These are phyloP conservation scores for Prionailurus bengalensis DNA, from an alignment of 2,113 vertebrate genomes.

Conservation along the genomic window DNA sequence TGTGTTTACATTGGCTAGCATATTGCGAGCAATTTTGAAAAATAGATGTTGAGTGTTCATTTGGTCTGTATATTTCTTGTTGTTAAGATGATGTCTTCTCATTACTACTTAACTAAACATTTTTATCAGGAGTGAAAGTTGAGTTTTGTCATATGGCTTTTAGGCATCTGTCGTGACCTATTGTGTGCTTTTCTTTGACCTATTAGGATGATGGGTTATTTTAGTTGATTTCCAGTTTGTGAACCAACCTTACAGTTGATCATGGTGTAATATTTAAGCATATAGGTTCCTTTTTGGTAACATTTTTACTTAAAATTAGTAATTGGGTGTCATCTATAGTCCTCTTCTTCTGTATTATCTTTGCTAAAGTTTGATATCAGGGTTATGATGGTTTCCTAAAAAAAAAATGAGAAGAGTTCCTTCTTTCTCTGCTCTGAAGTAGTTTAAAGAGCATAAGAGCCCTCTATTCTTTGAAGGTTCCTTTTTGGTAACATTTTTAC, in stretches of 20 bases:
- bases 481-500: slow-evolving; percentile 31
- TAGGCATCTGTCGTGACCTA: neutral
- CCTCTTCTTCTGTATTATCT: slow-evolving; percentile 44
- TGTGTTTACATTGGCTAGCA: neutral
- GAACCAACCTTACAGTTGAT: neutral
- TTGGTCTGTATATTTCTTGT: slow-evolving; percentile 25
- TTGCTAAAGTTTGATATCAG: slow-evolving; percentile 29
- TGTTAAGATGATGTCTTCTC: slow-evolving; percentile 24
- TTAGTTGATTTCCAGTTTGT: slow-evolving; percentile 39
- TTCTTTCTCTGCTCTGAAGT: slow-evolving; percentile 30
- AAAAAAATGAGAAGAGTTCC: neutral
- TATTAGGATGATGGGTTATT: slow-evolving; percentile 19
- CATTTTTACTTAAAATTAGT: slow-evolving; percentile 51
- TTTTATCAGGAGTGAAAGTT: slow-evolving; percentile 18
- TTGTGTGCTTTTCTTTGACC: neutral
- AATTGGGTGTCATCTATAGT: neutral
- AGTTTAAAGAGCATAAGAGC: neutral
- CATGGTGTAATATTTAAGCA: slow-evolving; percentile 16
- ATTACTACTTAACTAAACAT: neutral
- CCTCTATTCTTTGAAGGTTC: slow-evolving; percentile 8
- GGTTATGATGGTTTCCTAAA: slow-evolving; percentile 31
- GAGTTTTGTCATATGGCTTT: neutral
- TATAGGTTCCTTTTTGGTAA: slow-evolving; percentile 18
- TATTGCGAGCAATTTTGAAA: slow-evolving; percentile 56
- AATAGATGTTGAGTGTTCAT: slow-evolving; percentile 25